Base-by-base conservation (phyloP, 2,797 vertebrate species). In the Lateolabrax maculatus region DNA sequence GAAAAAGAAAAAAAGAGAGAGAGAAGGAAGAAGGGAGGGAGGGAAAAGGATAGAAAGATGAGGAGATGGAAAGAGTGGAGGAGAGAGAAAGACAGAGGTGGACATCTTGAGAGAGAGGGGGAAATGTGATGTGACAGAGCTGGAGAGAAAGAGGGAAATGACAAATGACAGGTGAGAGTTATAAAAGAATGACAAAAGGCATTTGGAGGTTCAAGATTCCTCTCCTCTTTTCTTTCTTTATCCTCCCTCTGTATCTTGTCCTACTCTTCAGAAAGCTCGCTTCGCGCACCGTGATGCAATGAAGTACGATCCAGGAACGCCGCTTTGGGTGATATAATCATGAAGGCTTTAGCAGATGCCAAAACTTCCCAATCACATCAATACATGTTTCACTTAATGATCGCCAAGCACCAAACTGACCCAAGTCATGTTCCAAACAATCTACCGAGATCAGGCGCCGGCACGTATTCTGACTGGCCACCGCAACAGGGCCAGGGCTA, bases 21-120 rank as follows among this genome's bases (percentile, higher is more conserved):
- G 13, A 55, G 57, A 55, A 3, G 18, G 10, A 63, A 9, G 23
- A 53, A 70, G 39, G 61, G 49, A 66, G 65, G 48, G 48, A 71
- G 65, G 36, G 49, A 49, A 19, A 39, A 4, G 37, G 77, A 65
- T 36, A 80, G 85, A 82, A 82, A 87, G 77, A 74, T 19, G 62
- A 80, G 61, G 61, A 75, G 57, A 58, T 61, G 76, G 66, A 83
- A 62, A 73, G 55, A 82, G 67, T 25, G 57, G 74, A 67, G 18
- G 37, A 67, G 6, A 64, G 57, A 69, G 58, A 55, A 21, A 65
- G 58, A 69, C 5, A 13, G 41, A 52, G 66, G 68, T 36, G 5
- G 72, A 61, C 21, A 49, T 36, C 29, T 60, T 18, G 29, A 49
- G 41, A 56, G 52, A 53, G 51, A 36, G 49, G 27, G 6, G 71